Conservation (phyloP, 2,888 invertebrate genomes). For the Eupithecia insigniata region DNA sequence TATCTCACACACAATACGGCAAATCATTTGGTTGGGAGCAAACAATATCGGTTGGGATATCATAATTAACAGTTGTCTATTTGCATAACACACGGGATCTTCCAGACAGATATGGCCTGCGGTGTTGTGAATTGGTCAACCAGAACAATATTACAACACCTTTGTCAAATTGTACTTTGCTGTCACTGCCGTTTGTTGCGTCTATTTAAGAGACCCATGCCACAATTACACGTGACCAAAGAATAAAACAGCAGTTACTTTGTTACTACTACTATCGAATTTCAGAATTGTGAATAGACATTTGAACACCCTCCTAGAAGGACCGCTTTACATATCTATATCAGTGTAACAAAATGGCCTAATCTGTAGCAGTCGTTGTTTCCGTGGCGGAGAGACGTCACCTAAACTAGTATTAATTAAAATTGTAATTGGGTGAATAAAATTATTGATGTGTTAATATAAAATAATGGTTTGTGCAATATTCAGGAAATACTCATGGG, state of each 20-base stretch:
- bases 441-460: slow-evolving; percentile 41
- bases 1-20: background rate
- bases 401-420: slow-evolving; percentile 39
- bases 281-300: background rate
- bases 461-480: slow-evolving; percentile 71
- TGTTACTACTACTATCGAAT: slow-evolving; percentile 20
- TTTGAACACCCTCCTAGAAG: background rate
- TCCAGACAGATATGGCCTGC: background rate
- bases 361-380: background rate
- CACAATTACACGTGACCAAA: slow-evolving; percentile 18
- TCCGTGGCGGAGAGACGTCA: slow-evolving; percentile 27
- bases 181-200: background rate
- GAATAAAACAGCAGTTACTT: slow-evolving; percentile 20
- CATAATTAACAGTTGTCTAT: background rate
- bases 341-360: background rate
- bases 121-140: too few relatives aligned
- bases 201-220: background rate
- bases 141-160: background rate
- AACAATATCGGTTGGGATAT: background rate
- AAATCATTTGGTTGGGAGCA: too few relatives aligned
- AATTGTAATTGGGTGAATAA: slow-evolving; percentile 29
- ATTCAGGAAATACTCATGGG: slow-evolving; percentile 80
- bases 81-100: background rate
- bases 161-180: background rate
- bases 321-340: background rate